Base-by-base conservation (phyloP, 1,140 invertebrate species). In the Orchestia grillus region DNA sequence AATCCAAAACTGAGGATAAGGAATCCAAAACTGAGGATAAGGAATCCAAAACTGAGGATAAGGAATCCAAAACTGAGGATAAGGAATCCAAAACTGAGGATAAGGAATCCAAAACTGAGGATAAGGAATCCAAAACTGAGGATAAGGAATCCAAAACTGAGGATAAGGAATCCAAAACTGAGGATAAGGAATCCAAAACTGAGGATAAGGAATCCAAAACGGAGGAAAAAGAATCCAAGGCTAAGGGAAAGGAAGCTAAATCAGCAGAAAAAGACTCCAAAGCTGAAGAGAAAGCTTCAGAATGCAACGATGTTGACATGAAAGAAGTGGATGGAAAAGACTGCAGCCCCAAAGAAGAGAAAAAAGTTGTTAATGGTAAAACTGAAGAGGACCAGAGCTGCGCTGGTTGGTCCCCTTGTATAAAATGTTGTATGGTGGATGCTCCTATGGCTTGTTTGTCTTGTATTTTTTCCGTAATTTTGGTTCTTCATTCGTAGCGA, bases 61-160 rank as follows among this genome's bases (percentile, higher is more conserved):
- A 96, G 96, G 95, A 53, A 44, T 47, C 62, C 96, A 95, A 96
- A 41, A 96, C 96, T 92, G 96, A 96, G 87, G 57, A 47, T 87
- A 87, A 95, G 95, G 96, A 53, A 8, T 19, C 47, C 19, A 53
- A 53, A 8, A n/a, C 23, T 96, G 96, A 96, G 96, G 95, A 94
- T 44, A 96, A n/a, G n/a, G 57, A 96, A 45, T 53, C 77, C 96
- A 95, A 96, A 41, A 96, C 96, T 87, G 96, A 96, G 77, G 47
- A 53, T 8, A 77, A 77, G 62, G 62, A 77, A 23, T 36, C 62
- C 28, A 36, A 77, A 15, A 3, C 62, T 77, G 11, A 77, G 11
- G 62, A 77, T 15, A 36, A 23, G 62, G 62, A 23, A 77, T 8
- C 43, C 47, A 8, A n/a, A n/a, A n/a, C 47, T 53, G 92, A 96